Percentiles rank a stretch among this genome's conserved stretches.
Conservation (phyloP, 2,797 vertebrate genomes). For the Leptoclinus maculatus region DNA sequence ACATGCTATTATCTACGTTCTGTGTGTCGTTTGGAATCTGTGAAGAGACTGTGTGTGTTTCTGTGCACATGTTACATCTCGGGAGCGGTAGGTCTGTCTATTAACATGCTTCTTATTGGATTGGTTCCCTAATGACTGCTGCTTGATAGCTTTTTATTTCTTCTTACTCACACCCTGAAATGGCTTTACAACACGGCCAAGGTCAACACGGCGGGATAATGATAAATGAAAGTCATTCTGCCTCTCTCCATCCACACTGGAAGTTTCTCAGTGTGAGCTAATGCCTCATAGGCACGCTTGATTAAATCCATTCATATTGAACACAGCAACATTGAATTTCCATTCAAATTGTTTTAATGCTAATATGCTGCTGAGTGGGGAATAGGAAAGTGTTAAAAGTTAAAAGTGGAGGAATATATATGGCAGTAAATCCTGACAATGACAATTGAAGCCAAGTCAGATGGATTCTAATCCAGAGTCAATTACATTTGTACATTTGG, state of each 20-base stretch:
- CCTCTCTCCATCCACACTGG: slow-evolving; percentile 16
- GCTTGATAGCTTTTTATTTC: slow-evolving; percentile 65
- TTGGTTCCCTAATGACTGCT: slow-evolving; percentile 50
- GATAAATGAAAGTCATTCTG: slow-evolving; percentile 54
- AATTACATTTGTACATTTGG: slow-evolving; percentile 12
- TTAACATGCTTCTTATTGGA: slow-evolving; percentile 58
- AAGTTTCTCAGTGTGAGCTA: slow-evolving; percentile 56
- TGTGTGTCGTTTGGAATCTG: slow-evolving; percentile 1
- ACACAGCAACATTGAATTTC: slow-evolving; percentile 66
- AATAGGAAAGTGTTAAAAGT: slow-evolving; percentile 22
- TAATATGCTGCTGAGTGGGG: slow-evolving; percentile 61
- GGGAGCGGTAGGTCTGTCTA: slow-evolving; percentile 23
- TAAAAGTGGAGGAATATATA: slow-evolving; percentile 34
- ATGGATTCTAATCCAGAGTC: slow-evolving; percentile 16
- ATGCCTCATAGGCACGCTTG: slow-evolving; percentile 70
- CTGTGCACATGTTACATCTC: neutral
- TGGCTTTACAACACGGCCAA: slow-evolving; percentile 60
- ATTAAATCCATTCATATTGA: slow-evolving; percentile 74
- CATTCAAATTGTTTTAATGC: slow-evolving; percentile 83
- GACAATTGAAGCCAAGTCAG: slow-evolving; percentile 8
- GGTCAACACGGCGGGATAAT: slow-evolving; percentile 55
- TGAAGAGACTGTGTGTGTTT: slow-evolving; percentile 15
- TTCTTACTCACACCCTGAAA: slow-evolving; percentile 52
- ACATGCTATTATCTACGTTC: neutral
- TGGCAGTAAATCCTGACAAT: slow-evolving; percentile 25